These are phyloP conservation scores for Caenorhabditis plicata DNA, from an alignment of 2,888 invertebrate species.

Conservation along the genomic window DNA sequence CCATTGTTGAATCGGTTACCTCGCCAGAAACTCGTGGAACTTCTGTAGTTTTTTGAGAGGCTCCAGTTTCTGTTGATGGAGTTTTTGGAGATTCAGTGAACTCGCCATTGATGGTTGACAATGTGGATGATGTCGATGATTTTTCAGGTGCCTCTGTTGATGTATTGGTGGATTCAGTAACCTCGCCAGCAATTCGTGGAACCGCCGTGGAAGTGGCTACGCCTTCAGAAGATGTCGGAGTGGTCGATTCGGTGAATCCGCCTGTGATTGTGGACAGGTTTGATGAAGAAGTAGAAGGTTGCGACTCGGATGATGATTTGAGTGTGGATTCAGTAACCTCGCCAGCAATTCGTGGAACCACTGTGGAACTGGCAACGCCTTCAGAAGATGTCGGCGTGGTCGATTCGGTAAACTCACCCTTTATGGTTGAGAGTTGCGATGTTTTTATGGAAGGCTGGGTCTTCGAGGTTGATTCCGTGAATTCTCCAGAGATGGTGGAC, in stretches of 20 bases:
- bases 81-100: conserved; percentile 1
- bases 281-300: not conserved
- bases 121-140: not conserved
- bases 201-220: too few relatives aligned
- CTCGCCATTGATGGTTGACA: conserved; percentile 2
- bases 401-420: conserved; percentile 1
- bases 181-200: too few relatives aligned
- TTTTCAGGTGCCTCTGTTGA: not conserved
- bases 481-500: too few relatives aligned
- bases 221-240: too few relatives aligned
- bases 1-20: not conserved
- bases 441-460: not conserved
- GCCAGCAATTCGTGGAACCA: too few relatives aligned
- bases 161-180: conserved; percentile 1
- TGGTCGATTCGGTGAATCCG: conserved; percentile 1
- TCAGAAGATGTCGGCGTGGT: not conserved
- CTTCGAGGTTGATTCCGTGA: not conserved
- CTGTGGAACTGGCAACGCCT: too few relatives aligned
- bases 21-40: too few relatives aligned
- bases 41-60: too few relatives aligned
- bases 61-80: too few relatives aligned
- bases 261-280: conserved; percentile 1
- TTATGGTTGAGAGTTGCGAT: conserved; percentile 3
- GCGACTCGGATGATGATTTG: not conserved
- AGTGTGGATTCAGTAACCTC: conserved; percentile 1